Conservation (phyloP, 2,113 vertebrate genomes). For the Ophthalmolycus amberensis region DNA sequence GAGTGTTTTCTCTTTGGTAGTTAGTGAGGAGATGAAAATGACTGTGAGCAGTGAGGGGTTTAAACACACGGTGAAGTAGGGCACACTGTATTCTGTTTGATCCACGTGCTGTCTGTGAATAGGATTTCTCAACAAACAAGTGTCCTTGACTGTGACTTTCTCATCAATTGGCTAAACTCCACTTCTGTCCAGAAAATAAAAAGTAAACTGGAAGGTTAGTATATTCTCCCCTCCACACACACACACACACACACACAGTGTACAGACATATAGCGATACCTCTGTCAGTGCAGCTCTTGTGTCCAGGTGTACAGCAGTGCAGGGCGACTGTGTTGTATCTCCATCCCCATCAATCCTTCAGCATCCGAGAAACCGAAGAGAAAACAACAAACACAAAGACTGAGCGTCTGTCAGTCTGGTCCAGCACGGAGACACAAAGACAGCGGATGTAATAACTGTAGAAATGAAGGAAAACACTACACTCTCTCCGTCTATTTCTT, state of each 20-base stretch:
- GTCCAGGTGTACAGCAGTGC: conserved; percentile 49
- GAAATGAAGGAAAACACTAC: not conserved
- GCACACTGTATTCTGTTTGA: not conserved
- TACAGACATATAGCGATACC: conserved; percentile 40
- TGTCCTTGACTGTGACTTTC: not conserved
- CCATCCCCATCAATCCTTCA: conserved; percentile 61
- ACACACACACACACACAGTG: not conserved
- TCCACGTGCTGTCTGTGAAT: not conserved
- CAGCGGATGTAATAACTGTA: not conserved
- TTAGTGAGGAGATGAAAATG: too few relatives aligned
- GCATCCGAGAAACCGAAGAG: conserved; percentile 28
- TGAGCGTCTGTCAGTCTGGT: conserved; percentile 31
- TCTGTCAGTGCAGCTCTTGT: conserved; percentile 58
- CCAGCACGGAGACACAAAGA: not conserved
- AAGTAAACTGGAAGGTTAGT: not conserved
- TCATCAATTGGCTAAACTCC: not conserved
- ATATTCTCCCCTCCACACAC: not conserved
- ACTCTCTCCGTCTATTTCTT: not conserved
- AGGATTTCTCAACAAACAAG: not conserved
- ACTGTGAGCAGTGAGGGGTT: not conserved
- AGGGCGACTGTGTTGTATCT: conserved; percentile 19
- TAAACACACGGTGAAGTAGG: not conserved
- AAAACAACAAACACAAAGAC: conserved; percentile 37
- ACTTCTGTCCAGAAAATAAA: not conserved
- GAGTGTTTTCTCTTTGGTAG: not conserved